Evolutionary conservation across 2,888 invertebrate species (phyloP).

Genomic region (Orthosia incerta): DNA sequence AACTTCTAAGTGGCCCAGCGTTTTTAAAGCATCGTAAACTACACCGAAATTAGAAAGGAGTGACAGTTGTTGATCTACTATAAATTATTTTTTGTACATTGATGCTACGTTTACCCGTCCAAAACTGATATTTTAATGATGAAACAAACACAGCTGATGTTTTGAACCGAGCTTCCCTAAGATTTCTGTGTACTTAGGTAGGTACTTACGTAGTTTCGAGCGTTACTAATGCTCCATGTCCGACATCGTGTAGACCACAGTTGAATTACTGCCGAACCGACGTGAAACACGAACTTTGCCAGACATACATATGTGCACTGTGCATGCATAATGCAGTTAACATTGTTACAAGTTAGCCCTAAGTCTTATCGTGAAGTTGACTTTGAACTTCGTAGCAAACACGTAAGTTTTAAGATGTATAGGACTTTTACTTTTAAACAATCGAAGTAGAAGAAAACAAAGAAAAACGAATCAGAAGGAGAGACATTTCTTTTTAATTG

Average conservation of each 20-base stretch:
- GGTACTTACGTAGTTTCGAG: slow-evolving; percentile 41
- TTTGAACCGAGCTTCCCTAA: slow-evolving; percentile 16
- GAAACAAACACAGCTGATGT: slow-evolving; percentile 39
- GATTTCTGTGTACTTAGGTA: slow-evolving; percentile 34
- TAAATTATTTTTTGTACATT: slow-evolving; percentile 53
- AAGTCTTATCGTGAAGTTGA: slow-evolving; percentile 40
- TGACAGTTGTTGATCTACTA: slow-evolving; percentile 50
- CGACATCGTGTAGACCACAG: slow-evolving; percentile 53
- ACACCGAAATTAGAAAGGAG: slow-evolving; percentile 18
- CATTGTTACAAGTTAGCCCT: slow-evolving; percentile 42
- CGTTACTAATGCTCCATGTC: slow-evolving; percentile 48
- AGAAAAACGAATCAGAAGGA: background rate
- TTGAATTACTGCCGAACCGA: slow-evolving; percentile 53
- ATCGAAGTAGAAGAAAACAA: slow-evolving; percentile 1
- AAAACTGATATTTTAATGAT: slow-evolving; percentile 34
- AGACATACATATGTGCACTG: slow-evolving; percentile 34
- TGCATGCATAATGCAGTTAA: slow-evolving; percentile 53
- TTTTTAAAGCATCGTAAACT: slow-evolving; percentile 34
- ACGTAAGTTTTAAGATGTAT: slow-evolving; percentile 26
- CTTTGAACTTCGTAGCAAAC: slow-evolving; percentile 46
- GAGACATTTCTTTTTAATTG: background rate
- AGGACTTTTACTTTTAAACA: slow-evolving; percentile 17
- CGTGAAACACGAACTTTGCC: slow-evolving; percentile 47
- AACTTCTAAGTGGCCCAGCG: slow-evolving; percentile 19
- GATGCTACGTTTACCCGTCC: slow-evolving; percentile 29